These are phyloP conservation scores for Rallus crepitans DNA, from an alignment of 2,797 vertebrate genomes.

Conservation along the genomic window DNA sequence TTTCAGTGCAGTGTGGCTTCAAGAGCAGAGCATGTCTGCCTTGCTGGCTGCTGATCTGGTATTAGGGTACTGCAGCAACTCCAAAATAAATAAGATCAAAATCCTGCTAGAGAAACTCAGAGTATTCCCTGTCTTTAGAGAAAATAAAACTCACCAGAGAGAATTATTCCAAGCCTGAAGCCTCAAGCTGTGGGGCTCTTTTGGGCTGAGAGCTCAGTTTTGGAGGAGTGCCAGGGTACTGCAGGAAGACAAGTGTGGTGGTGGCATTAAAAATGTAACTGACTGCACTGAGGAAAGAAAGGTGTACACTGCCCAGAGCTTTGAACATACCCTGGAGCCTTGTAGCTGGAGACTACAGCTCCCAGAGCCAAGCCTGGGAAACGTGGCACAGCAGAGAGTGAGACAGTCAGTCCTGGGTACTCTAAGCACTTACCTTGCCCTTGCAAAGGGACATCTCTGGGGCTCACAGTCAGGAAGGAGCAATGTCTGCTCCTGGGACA, in stretches of 20 bases:
- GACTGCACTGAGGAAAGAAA: not conserved
- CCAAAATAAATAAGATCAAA: not conserved
- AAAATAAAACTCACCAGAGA: not conserved
- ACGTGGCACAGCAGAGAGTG: fast-evolving
- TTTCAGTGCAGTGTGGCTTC: not conserved
- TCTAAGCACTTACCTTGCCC: not conserved
- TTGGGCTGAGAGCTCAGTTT: not conserved
- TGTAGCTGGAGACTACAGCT: not conserved
- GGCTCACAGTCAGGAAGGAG: not conserved
- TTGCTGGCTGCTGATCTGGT: not conserved
- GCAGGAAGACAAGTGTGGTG: not conserved
- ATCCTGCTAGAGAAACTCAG: not conserved
- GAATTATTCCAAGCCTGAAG: not conserved
- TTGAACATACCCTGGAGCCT: not conserved
- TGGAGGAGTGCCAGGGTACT: not conserved
- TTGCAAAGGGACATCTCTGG: not conserved
- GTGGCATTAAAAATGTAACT: not conserved
- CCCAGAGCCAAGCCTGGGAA: not conserved
- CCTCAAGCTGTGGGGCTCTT: not conserved
- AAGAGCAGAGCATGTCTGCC: not conserved
- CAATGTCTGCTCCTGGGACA: not conserved
- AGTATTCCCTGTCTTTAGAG: not conserved
- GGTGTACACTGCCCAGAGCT: not conserved
- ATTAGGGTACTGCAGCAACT: not conserved
- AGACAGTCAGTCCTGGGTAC: not conserved